phyloP scores from a whole-genome alignment of 2,113 vertebrate genomes.

The Peromyscus maniculatus region DNA sequence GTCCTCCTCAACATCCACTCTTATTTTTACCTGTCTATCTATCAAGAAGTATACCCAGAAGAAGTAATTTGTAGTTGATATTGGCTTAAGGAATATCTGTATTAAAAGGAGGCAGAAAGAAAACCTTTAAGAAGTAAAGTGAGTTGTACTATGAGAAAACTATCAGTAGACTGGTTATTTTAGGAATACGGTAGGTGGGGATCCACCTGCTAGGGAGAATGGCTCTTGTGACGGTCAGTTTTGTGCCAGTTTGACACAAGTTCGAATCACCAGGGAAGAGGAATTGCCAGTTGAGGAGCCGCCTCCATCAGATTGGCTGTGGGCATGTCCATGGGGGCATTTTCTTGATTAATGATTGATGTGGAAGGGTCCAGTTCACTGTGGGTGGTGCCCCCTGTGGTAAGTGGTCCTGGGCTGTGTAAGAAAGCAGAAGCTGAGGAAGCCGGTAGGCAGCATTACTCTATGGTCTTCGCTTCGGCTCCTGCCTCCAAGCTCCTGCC shows the following conservation, averaged over 20 bases:
- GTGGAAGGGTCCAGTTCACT: background rate
- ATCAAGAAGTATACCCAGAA: background rate
- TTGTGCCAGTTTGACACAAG: background rate
- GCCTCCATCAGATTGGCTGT: background rate
- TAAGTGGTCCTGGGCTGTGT: background rate
- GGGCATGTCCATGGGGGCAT: background rate
- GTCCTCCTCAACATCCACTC: background rate
- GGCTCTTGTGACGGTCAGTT: background rate
- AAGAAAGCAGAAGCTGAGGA: background rate
- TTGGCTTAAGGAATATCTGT: background rate
- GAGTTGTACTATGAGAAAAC: background rate
- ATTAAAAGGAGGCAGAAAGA: background rate
- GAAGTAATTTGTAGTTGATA: background rate
- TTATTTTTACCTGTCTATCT: background rate
- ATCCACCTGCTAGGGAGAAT: background rate
- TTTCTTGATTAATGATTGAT: background rate
- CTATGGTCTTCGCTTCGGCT: background rate
- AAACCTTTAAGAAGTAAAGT: slow-evolving; percentile 21
- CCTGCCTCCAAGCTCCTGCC: background rate
- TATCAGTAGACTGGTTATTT: background rate
- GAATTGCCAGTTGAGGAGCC: background rate
- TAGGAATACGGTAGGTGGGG: background rate
- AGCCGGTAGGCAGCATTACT: background rate
- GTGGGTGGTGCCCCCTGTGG: background rate
- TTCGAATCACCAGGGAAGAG: background rate